Conservation (phyloP, 2,797 vertebrate genomes). For the Denticeps clupeoides region DNA sequence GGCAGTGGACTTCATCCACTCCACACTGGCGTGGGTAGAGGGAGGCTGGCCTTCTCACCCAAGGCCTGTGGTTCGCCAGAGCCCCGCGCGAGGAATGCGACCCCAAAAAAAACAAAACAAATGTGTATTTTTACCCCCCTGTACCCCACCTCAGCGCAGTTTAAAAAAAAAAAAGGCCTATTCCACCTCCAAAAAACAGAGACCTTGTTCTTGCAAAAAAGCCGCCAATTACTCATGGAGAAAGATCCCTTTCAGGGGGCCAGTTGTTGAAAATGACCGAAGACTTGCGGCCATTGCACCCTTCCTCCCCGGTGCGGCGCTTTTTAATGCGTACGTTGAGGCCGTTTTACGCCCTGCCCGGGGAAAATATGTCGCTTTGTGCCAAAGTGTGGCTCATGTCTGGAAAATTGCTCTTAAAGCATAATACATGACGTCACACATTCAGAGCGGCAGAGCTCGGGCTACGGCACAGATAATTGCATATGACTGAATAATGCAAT, state of each 20-base stretch:
- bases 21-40: conserved; percentile 23
- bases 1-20: conserved; percentile 6
- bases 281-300: conserved; percentile 21
- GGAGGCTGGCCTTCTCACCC: too few species aligned
- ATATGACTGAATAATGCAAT: neutral
- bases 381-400: conserved; percentile 25
- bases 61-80: too few species aligned
- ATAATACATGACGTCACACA: conserved; percentile 44
- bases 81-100: conserved; percentile 21
- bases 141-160: too few species aligned
- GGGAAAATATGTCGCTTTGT: conserved; percentile 42
- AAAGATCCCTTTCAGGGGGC: conserved; percentile 12
- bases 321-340: conserved; percentile 9
- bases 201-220: conserved; percentile 22
- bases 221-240: conserved; percentile 14
- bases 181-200: conserved; percentile 21
- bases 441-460: neutral
- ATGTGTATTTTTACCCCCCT: conserved; percentile 31
- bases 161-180: conserved; percentile 24
- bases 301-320: neutral
- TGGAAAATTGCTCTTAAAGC: conserved; percentile 27
- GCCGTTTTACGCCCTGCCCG: conserved; percentile 33
- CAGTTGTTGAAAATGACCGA: conserved; percentile 22
- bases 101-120: conserved; percentile 25
- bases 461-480: neutral